Evolutionary conservation across 92 coral and sea anemone genomes (phyloP), one percentile per base, ranked within the genome.

Genomic region (Zoanthus solanderi): DNA sequence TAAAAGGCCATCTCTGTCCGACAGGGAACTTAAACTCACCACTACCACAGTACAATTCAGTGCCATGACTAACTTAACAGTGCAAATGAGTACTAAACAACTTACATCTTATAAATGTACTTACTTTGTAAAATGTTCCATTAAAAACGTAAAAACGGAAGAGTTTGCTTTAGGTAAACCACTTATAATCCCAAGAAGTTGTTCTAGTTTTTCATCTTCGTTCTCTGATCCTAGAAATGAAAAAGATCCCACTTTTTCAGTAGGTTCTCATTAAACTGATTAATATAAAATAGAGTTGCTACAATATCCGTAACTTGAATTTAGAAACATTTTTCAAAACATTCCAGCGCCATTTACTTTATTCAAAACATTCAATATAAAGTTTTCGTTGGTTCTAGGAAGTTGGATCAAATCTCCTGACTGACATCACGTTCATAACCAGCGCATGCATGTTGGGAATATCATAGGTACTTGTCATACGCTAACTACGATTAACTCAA

Each of bases 41-140:
- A 50, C 7, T 7, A 50, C 56, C 9, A 50, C 7, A 7, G 12
- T 7, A 50, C 0, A 50, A 50, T 7, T 50, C 9, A 50, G 56
- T 50, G 5, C 6, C 56, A 50, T 7, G 56, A 50, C 10, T 50
- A 15, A 60, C 6, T 5, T 6, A 60, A 15, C 66, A 15, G 15
- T 14, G n/a, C 23, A 58, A 14, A 17, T 14, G 6, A 58, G n/a
- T 58, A 12, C 23, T 58, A 5, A 5, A 14, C 23, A 17, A 17
- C 6, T 58, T 10, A 1, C 6, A 58, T 58, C 17, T 14, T 16
- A 30, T 69, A 69, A 69, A 28, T 69, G n/a, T 13, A 79, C 98
- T 93, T 85, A 95, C 98, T 72, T 89, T 92, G 90, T 90, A 10
- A 95, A 58, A 78, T 95, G 98, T 29, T 92, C 84, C 90, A 95